phyloP scores from a whole-genome alignment of 1,140 invertebrate species.

The Lepidostoma basale region DNA sequence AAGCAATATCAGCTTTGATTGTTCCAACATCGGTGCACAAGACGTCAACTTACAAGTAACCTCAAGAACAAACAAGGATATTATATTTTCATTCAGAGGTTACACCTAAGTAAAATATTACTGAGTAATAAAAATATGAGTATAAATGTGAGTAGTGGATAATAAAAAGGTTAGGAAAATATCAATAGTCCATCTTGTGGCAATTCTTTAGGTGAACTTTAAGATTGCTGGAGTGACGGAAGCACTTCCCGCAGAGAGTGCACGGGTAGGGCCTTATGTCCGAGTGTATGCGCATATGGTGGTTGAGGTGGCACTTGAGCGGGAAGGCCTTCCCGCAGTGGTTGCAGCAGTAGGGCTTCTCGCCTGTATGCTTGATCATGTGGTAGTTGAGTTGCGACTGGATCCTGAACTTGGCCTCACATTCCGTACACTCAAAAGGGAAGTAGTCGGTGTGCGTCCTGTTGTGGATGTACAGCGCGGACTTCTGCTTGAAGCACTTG shows the following conservation, averaged over 20 bases:
- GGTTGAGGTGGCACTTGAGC: slow-evolving; percentile 47
- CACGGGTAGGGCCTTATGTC: slow-evolving; percentile 64
- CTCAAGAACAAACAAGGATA: no score
- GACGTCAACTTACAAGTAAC: no score
- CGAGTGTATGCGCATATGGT: slow-evolving; percentile 56
- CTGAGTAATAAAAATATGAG: no score
- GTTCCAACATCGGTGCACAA: no score
- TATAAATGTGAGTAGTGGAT: no score
- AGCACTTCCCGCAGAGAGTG: slow-evolving; percentile 57
- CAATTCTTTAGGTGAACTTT: slow-evolving; percentile 53
- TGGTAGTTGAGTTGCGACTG: slow-evolving; percentile 58
- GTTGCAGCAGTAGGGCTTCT: slow-evolving; percentile 43
- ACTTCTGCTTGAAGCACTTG: slow-evolving; percentile 85
- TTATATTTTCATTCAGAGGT: no score
- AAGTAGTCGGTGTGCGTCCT: slow-evolving; percentile 48
- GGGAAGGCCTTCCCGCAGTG: slow-evolving; percentile 53
- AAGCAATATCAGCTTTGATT: no score
- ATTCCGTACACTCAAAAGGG: slow-evolving; percentile 42
- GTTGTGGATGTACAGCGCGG: slow-evolving; percentile 57
- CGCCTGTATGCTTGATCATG: slow-evolving; percentile 65
- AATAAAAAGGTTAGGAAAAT: no score
- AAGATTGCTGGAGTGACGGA: slow-evolving; percentile 51
- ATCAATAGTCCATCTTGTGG: slow-evolving; percentile 37
- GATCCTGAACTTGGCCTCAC: slow-evolving; percentile 44
- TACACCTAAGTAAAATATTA: no score